These are phyloP conservation scores for Zootoca vivipara DNA, from an alignment of 2,113 vertebrate species.

Conservation along the genomic window DNA sequence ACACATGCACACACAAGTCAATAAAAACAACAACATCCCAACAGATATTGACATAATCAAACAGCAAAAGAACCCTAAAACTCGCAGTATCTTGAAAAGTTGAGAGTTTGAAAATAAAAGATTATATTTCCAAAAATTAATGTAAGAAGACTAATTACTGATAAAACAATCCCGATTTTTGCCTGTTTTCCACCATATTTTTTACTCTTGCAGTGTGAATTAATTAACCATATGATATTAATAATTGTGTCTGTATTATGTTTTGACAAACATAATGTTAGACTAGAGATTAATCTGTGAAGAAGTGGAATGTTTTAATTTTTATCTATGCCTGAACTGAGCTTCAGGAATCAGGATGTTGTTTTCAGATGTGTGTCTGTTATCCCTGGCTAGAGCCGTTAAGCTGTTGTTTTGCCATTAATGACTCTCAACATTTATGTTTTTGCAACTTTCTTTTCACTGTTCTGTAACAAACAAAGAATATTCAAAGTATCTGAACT, in stretches of 20 bases:
- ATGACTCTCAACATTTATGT: slow-evolving; percentile 55
- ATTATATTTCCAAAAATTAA: neutral
- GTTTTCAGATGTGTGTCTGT: slow-evolving; percentile 42
- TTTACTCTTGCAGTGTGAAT: neutral
- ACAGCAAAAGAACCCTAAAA: neutral
- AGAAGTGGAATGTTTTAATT: slow-evolving; percentile 9
- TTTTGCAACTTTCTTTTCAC: slow-evolving; percentile 48
- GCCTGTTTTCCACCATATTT: neutral
- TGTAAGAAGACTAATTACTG: neutral
- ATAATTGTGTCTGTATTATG: neutral
- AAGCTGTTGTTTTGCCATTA: slow-evolving; percentile 44
- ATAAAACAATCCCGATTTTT: neutral
- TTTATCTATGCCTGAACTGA: neutral
- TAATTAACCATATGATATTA: neutral
- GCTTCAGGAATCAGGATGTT: slow-evolving; percentile 39
- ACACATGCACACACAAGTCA: no score
- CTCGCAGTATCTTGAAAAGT: neutral
- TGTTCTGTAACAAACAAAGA: slow-evolving; percentile 20
- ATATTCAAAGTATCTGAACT: neutral
- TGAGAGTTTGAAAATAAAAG: neutral
- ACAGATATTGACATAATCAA: neutral
- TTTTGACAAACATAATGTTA: neutral
- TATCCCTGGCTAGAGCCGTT: slow-evolving; percentile 44
- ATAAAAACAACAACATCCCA: neutral
- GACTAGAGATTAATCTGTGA: neutral